Base-by-base conservation (phyloP, 2,113 vertebrate genomes). In the Rhadina sibilatrix region DNA sequence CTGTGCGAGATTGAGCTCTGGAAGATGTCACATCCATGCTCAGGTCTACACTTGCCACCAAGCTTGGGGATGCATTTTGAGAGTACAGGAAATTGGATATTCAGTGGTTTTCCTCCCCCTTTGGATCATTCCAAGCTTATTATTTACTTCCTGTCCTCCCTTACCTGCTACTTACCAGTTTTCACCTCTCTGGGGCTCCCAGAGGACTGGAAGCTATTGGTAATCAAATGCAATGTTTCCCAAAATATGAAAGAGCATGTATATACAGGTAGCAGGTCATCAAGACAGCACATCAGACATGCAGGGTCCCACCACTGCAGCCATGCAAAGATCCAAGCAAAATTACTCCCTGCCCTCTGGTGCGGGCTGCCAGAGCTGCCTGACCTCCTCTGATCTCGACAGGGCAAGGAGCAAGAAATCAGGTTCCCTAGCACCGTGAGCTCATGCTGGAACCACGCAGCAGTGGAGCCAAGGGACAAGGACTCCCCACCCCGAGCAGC, bases 401-500 rank as follows among this genome's bases (percentile, higher is more conserved):
- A 27, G 50, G 80, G 69, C 31, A 22, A 47, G 69, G 71, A 95
- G 54, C 63, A 83, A 86, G 83, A 93, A 89, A 89, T 35, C 42
- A 65, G 74, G 82, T 76, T 90, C 72, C 76, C 91, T 38, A 53
- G 59, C 66, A 77, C 38, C 24, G 9, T 87, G 72, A 97, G 66
- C 77, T 75, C 60, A 96, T 6, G 10, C 40, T 77, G 93, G 92
- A 98, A 85, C n/a, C 87, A 97, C 1, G 59, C 2, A 94, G 87
- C 53, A 64, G 40, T 7, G 3, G 53, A 92, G 96, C 93, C n/a
- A 47, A 87, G 40, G 89, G 93, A 96, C 71, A 94, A 92, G 83
- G 64, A 69, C 72, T 96, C 91, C 92, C 83, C 91, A 92, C 66
- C 86, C 90, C 83, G 89, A 78, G 96, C 97, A 97, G 90, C 78